Base-by-base conservation (phyloP, 2,797 vertebrate genomes). In the Otus scops region DNA sequence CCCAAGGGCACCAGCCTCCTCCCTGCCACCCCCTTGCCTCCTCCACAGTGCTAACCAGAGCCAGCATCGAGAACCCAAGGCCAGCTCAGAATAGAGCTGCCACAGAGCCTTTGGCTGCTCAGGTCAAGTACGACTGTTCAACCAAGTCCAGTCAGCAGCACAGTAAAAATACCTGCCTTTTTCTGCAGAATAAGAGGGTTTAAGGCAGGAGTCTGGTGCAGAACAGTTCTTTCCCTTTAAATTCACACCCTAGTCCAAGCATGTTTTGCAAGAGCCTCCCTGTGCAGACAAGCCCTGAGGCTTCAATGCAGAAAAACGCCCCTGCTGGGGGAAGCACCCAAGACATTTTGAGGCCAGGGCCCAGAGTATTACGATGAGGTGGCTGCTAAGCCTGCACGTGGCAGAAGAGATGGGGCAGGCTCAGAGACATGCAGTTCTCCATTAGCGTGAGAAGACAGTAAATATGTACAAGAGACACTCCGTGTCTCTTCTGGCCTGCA, bases 251-350 rank as follows among this genome's bases (percentile, higher is more conserved):
- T 81, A 32, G 93, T 87, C 92, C 86, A 65, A 93, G 93, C 64
- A 22, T 89, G 89, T 97, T 96, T 96, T 97, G 96, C 94, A 97
- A 97, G 92, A 95, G 85, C 27, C 85, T 95, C 95, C 78, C 76
- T 94, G 91, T 93, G 91, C 92, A 97, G 95, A 96, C 95, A 97
- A 96, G 96, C 95, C 94, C 92, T 0, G 38, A 91, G 96, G 94
- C 96, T 92, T 53, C 83, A 68, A n/a, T 30, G 53, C 59, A 92
- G 90, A 87, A 90, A 79, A 95, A 24, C 4, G 3, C 71, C 8
- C 48, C 77, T 95, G 70, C 70, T 85, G 67, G 88, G 88, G 83
- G 94, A 95, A 96, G 90, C 85, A 96, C 88, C 93, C 80, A 63
- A 92, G 80, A 5, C 64, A 50, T 69, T 36, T 17, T 0, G 4